These are phyloP conservation scores for Melanostoma scalare DNA, from an alignment of 2,888 invertebrate species.

Conservation along the genomic window DNA sequence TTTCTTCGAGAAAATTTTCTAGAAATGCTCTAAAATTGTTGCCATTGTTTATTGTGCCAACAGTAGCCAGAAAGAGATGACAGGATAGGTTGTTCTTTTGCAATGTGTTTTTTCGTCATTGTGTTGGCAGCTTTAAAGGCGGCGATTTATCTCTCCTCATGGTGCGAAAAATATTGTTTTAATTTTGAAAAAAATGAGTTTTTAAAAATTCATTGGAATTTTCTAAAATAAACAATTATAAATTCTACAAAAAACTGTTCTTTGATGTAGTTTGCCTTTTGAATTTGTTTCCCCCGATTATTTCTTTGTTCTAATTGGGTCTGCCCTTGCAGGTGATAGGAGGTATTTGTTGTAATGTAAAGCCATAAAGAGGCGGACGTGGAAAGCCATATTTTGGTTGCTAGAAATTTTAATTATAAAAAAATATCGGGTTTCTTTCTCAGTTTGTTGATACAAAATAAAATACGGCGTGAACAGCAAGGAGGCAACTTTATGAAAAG, in stretches of 20 bases:
- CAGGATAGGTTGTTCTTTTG: slow-evolving; percentile 20
- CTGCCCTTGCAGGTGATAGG: slow-evolving; percentile 22
- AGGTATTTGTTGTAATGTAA: slow-evolving; percentile 1
- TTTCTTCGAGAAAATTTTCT: slow-evolving; percentile 18
- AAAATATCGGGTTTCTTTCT: background rate
- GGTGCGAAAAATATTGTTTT: slow-evolving; percentile 54
- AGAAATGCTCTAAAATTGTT: slow-evolving; percentile 41
- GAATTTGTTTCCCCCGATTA: too few relatives aligned
- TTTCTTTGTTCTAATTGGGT: slow-evolving; percentile 48
- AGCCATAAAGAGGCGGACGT: slow-evolving; percentile 63
- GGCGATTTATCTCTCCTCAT: slow-evolving; percentile 57
- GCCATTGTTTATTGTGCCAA: slow-evolving; percentile 62
- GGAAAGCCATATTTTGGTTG: background rate
- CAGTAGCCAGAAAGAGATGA: slow-evolving; percentile 41
- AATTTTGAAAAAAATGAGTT: background rate
- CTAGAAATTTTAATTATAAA: too few relatives aligned
- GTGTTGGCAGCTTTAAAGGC: slow-evolving; percentile 66
- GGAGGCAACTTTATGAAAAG: too few relatives aligned
- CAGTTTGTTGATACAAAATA: background rate
- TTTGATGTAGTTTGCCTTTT: too few relatives aligned
- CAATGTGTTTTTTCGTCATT: slow-evolving; percentile 51
- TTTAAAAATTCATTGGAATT: background rate
- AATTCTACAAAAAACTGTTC: background rate
- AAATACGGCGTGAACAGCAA: too few relatives aligned
- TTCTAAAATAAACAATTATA: too few relatives aligned